Conservation (phyloP, 2,797 vertebrate species). For the Lutjanus campechanus region DNA sequence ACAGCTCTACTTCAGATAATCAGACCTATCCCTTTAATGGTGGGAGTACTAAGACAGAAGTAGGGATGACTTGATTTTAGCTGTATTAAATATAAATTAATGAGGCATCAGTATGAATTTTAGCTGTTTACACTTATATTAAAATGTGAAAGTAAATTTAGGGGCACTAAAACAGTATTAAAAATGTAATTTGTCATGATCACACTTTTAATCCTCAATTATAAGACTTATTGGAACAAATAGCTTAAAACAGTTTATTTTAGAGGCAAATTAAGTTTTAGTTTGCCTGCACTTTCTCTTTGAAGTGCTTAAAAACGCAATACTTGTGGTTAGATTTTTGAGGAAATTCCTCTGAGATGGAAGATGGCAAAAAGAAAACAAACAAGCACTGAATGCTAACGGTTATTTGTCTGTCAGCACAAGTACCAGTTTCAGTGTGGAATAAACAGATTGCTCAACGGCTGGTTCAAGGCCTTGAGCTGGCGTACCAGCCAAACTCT, state of each 20-base stretch:
- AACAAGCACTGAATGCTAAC: slow-evolving; percentile 33
- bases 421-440: slow-evolving; percentile 54
- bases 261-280: neutral
- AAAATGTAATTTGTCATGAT: slow-evolving; percentile 32
- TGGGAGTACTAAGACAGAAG: neutral
- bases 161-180: slow-evolving; percentile 19
- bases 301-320: slow-evolving; percentile 4
- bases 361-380: slow-evolving; percentile 8
- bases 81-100: neutral
- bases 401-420: slow-evolving; percentile 59
- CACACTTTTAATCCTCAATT: slow-evolving; percentile 26
- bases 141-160: slow-evolving; percentile 26
- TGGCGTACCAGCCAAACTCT: slow-evolving; percentile 55
- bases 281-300: neutral
- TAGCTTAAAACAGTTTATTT: slow-evolving; percentile 5
- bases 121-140: slow-evolving; percentile 17
- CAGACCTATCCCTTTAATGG: no score
- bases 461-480: slow-evolving; percentile 72
- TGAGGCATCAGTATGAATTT: neutral
- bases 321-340: slow-evolving; percentile 8
- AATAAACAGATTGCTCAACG: slow-evolving; percentile 78
- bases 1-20: no score
- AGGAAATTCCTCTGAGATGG: slow-evolving; percentile 29
- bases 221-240: neutral
- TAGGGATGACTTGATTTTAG: slow-evolving; percentile 5